A percentile compares a stretch with the other conserved stretches of the same genome.
phyloP scores from a whole-genome alignment of 1,140 invertebrate genomes.

The Chelonus insularis region DNA sequence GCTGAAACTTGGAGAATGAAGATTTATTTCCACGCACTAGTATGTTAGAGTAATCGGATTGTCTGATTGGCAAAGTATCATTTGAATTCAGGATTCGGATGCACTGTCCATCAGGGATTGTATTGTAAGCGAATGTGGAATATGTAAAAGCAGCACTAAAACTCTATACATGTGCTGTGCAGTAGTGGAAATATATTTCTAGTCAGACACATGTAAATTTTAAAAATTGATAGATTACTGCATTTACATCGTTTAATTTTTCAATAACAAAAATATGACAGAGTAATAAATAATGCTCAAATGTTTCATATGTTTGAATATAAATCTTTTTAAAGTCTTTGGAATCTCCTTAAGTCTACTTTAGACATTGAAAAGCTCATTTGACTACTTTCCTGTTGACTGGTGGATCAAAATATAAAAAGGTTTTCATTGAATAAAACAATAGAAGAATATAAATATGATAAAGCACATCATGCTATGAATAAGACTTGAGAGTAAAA shows the following conservation, averaged over 20 bases:
- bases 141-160: neutral
- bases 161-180: neutral
- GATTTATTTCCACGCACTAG: neutral
- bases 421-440: no score
- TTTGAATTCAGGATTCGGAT: conserved; percentile 23
- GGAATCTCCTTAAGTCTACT: no score
- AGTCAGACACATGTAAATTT: neutral
- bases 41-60: conserved; percentile 24
- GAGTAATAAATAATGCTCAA: no score
- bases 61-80: conserved; percentile 3
- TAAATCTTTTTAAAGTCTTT: no score
- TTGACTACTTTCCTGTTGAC: no score
- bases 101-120: conserved; percentile 12
- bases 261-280: no score
- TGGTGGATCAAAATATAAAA: no score
- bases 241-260: neutral
- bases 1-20: neutral
- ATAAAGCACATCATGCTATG: no score
- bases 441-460: no score
- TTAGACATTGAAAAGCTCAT: no score
- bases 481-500: no score
- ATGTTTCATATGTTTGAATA: no score
- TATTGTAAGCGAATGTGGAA: neutral
- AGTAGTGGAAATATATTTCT: neutral
- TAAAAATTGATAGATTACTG: neutral